Evolutionary conservation across 2,113 vertebrate genomes (phyloP).

Genomic region (Pongo pygmaeus): DNA sequence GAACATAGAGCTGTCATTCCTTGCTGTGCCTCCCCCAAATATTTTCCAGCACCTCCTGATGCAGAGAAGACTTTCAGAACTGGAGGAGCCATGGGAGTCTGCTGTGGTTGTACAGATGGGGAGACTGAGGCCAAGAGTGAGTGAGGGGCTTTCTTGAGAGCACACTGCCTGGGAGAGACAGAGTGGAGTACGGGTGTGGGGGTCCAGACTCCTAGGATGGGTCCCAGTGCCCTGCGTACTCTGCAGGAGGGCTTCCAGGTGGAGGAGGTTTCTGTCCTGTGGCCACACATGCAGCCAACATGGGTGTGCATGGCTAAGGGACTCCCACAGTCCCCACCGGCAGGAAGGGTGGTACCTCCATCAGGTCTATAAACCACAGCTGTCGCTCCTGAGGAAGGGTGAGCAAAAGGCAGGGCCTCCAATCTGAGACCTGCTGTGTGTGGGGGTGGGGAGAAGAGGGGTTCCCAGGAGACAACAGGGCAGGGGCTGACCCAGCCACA

Average conservation of each 20-base stretch:
- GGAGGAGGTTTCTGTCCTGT: not conserved
- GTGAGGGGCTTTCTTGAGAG: not conserved
- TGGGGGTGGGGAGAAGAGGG: not conserved
- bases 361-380: constrained; percentile 98
- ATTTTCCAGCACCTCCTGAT: not conserved
- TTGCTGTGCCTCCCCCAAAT: not conserved
- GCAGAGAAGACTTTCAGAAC: not conserved
- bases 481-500: not conserved
- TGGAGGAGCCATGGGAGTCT: not conserved
- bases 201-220: not conserved
- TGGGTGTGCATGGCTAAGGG: not conserved
- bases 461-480: not conserved
- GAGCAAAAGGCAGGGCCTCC: not conserved
- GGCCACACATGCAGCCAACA: not conserved
- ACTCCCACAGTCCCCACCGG: constrained; percentile 67
- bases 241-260: not conserved
- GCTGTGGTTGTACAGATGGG: not conserved
- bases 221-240: not conserved
- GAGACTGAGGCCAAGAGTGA: not conserved
- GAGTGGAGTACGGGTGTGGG: not conserved
- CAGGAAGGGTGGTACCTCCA: constrained; percentile 93
- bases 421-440: not conserved
- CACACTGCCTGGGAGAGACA: not conserved
- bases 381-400: constrained; percentile 90
- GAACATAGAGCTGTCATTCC: not conserved